Percentiles rank a stretch among this genome's conserved stretches.
Conservation (phyloP, 1,140 invertebrate species). For the Augochlora pura region DNA sequence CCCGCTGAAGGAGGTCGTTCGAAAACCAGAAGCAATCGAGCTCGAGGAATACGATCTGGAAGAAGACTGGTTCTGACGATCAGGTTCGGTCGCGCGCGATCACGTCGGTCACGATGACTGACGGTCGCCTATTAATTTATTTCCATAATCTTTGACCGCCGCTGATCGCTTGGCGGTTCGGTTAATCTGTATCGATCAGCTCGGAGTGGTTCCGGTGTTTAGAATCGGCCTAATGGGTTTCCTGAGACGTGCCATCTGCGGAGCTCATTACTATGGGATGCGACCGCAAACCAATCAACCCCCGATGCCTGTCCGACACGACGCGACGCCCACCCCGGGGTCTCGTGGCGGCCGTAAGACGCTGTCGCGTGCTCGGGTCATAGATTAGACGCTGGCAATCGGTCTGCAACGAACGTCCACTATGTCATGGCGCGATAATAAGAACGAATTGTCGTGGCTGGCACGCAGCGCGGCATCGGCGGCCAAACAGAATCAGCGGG, state of each 20-base stretch:
- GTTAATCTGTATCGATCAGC: slow-evolving; percentile 55
- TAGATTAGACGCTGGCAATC: slow-evolving; percentile 38
- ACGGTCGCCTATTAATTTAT: slow-evolving; percentile 22
- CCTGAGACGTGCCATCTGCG: slow-evolving; percentile 78
- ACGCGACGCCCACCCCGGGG: slow-evolving; percentile 46
- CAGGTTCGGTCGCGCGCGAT: not conserved
- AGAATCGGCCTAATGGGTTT: slow-evolving; percentile 76
- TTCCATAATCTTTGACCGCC: slow-evolving; percentile 36
- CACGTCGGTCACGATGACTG: slow-evolving; percentile 9
- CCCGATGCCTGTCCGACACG: slow-evolving; percentile 60
- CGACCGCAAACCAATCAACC: slow-evolving; percentile 79
- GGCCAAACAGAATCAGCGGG: no score
- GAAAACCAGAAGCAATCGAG: not conserved
- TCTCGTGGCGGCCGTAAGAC: slow-evolving; percentile 71
- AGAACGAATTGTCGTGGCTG: slow-evolving; percentile 22
- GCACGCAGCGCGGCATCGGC: no score
- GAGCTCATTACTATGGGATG: slow-evolving; percentile 79
- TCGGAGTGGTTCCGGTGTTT: slow-evolving; percentile 65
- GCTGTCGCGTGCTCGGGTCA: slow-evolving; percentile 53
- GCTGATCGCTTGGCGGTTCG: not conserved
- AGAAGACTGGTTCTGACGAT: not conserved
- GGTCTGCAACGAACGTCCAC: not conserved
- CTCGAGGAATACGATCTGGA: not conserved
- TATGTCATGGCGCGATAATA: slow-evolving; percentile 23
- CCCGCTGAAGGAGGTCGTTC: not conserved